These are phyloP conservation scores for Balaeniceps rex DNA, from an alignment of 2,113 vertebrate species.

Conservation along the genomic window DNA sequence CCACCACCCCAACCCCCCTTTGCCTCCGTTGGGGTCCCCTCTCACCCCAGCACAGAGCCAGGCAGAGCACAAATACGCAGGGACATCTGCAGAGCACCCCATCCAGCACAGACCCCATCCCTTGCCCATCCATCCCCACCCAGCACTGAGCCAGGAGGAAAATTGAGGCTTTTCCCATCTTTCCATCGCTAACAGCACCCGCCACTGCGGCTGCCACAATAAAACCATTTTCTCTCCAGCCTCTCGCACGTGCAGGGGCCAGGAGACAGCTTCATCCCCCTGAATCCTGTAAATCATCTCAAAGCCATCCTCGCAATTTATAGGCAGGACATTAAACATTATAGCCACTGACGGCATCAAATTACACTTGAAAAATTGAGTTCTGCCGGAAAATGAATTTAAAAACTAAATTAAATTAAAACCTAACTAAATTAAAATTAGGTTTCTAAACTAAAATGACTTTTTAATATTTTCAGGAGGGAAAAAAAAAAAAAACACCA, in stretches of 20 bases:
- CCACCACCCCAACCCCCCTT: background rate
- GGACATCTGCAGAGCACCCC: background rate
- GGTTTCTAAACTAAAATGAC: conserved; percentile 58
- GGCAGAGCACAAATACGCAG: background rate
- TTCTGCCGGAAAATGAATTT: conserved; percentile 63
- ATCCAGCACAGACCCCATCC: background rate
- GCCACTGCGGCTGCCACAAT: background rate
- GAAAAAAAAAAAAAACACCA: background rate
- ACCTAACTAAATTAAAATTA: conserved; percentile 66
- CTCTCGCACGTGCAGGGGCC: background rate
- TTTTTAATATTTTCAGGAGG: conserved; percentile 61
- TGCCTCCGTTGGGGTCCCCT: accelerated
- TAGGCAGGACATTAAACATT: conserved; percentile 67
- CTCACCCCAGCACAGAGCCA: background rate
- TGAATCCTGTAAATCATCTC: conserved; percentile 59
- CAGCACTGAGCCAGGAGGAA: background rate
- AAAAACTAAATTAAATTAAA: conserved; percentile 65
- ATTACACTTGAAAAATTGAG: conserved; percentile 68
- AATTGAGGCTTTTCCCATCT: background rate
- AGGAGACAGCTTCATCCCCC: background rate
- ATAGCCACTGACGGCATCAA: conserved; percentile 64
- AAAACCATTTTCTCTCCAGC: background rate
- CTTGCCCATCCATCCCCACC: background rate
- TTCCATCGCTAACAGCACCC: background rate
- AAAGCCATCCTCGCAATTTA: conserved; percentile 51